phyloP scores from a whole-genome alignment of 2,797 vertebrate genomes.

The Gila robusta region DNA sequence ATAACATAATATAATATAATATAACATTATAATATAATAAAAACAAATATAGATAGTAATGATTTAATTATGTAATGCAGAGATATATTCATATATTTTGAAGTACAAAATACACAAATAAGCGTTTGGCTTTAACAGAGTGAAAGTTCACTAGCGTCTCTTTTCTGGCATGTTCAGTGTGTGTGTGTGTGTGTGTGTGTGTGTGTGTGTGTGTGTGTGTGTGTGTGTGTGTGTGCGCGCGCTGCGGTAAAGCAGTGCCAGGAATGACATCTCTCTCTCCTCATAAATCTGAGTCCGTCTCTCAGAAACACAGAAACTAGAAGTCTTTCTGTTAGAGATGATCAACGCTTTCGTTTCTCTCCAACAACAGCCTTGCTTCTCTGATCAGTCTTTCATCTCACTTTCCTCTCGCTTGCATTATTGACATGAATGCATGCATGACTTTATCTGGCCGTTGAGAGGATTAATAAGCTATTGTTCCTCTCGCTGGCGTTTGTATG shows the following conservation, averaged over 20 bases:
- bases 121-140: neutral
- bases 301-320: no score
- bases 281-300: no score
- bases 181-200: no score
- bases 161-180: no score
- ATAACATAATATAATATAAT: no score
- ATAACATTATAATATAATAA: neutral
- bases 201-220: no score
- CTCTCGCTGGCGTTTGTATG: constrained; percentile 25
- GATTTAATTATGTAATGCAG: neutral
- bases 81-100: neutral
- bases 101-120: neutral
- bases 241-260: no score
- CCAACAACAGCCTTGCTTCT: neutral
- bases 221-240: no score
- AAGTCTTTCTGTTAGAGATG: no score
- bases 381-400: neutral
- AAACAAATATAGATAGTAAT: no score
- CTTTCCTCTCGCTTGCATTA: neutral
- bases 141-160: no score
- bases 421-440: neutral
- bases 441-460: neutral
- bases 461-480: constrained; percentile 62
- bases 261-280: no score
- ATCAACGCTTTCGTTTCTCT: neutral